Conservation (phyloP, 2,888 invertebrate species). For the Tuberolachnus salignus region DNA sequence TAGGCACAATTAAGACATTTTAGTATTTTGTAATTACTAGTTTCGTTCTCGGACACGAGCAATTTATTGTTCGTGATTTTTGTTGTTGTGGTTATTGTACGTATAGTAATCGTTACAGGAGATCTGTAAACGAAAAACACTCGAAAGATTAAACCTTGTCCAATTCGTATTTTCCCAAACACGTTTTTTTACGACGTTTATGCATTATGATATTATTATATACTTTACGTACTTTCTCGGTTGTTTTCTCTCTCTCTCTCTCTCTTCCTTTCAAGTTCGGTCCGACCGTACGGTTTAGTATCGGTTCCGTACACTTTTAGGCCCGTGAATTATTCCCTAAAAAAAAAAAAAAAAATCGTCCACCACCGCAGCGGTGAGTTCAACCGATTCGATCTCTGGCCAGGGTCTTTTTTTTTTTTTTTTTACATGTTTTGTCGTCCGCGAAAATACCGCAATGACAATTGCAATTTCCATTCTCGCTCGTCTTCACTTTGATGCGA, state of each 20-base stretch:
- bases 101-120: not conserved
- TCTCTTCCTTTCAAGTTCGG: no score
- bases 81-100: no score
- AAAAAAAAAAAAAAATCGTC: no score
- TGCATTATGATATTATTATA: not conserved
- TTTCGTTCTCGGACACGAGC: slow-evolving; percentile 27
- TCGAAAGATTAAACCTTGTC: not conserved
- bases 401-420: no score
- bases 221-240: not conserved
- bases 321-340: no score
- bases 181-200: slow-evolving; percentile 9
- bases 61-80: slow-evolving; percentile 26
- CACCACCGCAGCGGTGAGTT: not conserved
- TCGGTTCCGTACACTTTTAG: no score
- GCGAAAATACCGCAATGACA: no score
- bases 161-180: slow-evolving; percentile 24
- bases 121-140: slow-evolving; percentile 16
- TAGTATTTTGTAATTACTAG: slow-evolving; percentile 27
- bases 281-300: not conserved
- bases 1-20: slow-evolving; percentile 29
- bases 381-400: no score
- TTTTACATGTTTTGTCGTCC: no score
- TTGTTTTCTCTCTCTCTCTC: not conserved
- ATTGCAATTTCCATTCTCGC: no score
- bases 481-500: no score